These are phyloP conservation scores for Pocota personata DNA, from an alignment of 2,888 invertebrate genomes.

Conservation along the genomic window DNA sequence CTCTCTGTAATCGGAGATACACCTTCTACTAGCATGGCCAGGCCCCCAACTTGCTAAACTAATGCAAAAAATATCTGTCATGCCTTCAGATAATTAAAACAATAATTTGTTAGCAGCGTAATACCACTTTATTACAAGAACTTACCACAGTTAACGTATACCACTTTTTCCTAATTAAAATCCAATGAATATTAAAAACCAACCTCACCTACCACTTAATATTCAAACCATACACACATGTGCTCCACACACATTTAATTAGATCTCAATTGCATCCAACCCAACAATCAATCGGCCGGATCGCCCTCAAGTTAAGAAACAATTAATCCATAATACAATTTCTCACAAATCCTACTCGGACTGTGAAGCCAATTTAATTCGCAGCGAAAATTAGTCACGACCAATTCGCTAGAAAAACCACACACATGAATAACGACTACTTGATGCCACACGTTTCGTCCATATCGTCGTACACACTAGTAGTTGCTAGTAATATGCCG, in stretches of 20 bases:
- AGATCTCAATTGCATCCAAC: constrained; percentile 19
- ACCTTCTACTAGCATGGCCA: not conserved
- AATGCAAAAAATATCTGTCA: not conserved
- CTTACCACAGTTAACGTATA: constrained; percentile 21
- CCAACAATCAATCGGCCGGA: constrained; percentile 31
- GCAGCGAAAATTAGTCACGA: constrained; percentile 66
- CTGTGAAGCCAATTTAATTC: constrained; percentile 16
- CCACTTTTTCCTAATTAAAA: constrained; percentile 59
- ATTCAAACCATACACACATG: constrained; percentile 42
- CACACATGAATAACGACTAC: constrained; percentile 16
- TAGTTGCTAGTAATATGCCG: constrained; percentile 21
- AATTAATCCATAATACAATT: constrained; percentile 53
- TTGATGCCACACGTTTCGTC: constrained; percentile 39
- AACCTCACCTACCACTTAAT: constrained; percentile 55
- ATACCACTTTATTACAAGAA: constrained; percentile 42
- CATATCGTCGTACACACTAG: constrained; percentile 21
- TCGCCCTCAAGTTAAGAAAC: constrained; percentile 58
- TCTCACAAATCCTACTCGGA: constrained; percentile 38
- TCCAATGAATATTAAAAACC: constrained; percentile 55
- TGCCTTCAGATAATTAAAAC: constrained; percentile 8
- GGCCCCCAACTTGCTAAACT: not conserved
- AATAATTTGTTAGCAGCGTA: constrained; percentile 24
- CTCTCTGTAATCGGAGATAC: too few species aligned
- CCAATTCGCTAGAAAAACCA: constrained; percentile 44
- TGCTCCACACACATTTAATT: constrained; percentile 2